Conservation (phyloP, 1,140 invertebrate species). For the Papilio polytes region DNA sequence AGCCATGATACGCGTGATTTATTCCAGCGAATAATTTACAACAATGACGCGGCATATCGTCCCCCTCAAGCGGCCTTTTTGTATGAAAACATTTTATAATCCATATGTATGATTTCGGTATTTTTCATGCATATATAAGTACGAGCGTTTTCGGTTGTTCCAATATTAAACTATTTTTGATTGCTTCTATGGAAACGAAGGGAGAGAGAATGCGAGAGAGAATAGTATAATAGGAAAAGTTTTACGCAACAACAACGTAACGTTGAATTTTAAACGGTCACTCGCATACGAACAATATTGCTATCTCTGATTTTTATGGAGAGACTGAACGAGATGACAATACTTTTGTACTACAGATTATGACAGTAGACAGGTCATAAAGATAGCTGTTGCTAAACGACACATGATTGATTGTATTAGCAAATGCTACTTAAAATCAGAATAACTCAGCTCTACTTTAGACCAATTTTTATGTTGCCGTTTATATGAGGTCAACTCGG, state of each 20-base stretch:
- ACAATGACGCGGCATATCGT: slow-evolving; percentile 29
- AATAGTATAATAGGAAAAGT: not conserved
- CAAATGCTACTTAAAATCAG: not conserved
- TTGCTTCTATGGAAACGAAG: not conserved
- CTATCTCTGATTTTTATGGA: not conserved
- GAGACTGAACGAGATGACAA: not conserved
- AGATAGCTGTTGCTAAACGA: not conserved
- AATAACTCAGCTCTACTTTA: not conserved
- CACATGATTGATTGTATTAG: not conserved
- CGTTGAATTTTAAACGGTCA: not conserved
- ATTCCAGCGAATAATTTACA: slow-evolving; percentile 39
- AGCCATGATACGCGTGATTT: slow-evolving; percentile 38
- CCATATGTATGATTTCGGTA: not conserved
- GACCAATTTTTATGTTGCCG: not conserved
- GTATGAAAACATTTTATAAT: slow-evolving; percentile 32
- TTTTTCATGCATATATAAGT: slow-evolving; percentile 10
- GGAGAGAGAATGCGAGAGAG: not conserved
- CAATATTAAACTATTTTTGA: slow-evolving; percentile 4
- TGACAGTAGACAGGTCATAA: not conserved
- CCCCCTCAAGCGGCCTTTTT: slow-evolving; percentile 9
- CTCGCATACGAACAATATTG: not conserved
- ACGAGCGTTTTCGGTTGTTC: not conserved
- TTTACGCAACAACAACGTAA: not conserved
- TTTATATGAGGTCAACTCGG: not conserved
- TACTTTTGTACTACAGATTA: not conserved